Conservation (phyloP, 2,888 invertebrate species). For the Eupeodes latifasciatus region DNA sequence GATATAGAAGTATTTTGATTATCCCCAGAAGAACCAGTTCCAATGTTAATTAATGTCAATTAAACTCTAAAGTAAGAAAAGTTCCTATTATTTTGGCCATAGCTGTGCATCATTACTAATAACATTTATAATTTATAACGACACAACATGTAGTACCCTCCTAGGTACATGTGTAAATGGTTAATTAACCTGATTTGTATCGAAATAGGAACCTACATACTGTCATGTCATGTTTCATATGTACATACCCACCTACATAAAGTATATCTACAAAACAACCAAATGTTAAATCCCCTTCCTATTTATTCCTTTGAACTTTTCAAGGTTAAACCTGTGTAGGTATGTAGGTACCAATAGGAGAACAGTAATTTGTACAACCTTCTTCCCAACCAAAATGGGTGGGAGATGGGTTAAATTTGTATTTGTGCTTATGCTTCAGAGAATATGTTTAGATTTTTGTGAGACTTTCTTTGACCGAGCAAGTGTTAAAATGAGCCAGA, state of each 20-base stretch:
- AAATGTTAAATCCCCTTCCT: background rate
- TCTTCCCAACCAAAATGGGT: background rate
- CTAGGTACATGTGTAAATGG: background rate
- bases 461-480: background rate
- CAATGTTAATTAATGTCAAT: too few relatives aligned
- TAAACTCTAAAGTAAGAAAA: too few relatives aligned
- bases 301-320: constrained; percentile 24
- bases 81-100: too few relatives aligned
- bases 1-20: too few relatives aligned
- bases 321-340: constrained; percentile 25
- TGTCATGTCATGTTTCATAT: background rate
- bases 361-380: background rate
- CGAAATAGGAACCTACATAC: background rate
- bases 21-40: too few relatives aligned
- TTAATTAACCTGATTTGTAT: background rate
- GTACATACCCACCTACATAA: background rate
- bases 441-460: background rate
- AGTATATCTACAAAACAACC: background rate
- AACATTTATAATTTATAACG: too few relatives aligned
- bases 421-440: background rate
- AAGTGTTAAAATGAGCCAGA: background rate
- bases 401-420: background rate
- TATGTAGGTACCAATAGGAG: background rate
- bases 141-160: too few relatives aligned
- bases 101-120: too few relatives aligned